Evolutionary conservation across 1,140 invertebrate species (phyloP), one percentile per base, ranked within the genome.

Genomic region (Triops longicaudatus): DNA sequence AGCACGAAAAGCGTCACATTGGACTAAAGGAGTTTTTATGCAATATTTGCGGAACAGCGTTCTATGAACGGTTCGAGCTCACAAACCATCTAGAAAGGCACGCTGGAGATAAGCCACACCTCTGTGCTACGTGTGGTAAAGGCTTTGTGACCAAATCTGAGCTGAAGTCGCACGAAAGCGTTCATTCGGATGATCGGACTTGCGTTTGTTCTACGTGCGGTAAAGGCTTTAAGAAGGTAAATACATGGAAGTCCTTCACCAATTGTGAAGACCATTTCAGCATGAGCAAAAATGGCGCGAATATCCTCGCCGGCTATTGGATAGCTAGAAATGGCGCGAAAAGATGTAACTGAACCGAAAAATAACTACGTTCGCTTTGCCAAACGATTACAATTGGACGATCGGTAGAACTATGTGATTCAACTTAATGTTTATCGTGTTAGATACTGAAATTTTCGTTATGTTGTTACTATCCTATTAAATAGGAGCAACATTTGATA

Each of bases 101-200:
- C 79, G 93, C 91, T 76, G 91, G 93, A 81, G 92, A 94, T 79
- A 94, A 94, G 81, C 93, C 93, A 1, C 92, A 95, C 80, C 86
- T 87, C 11, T 95, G 93, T 82, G 84, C 82, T 17, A 89, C 91
- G 80, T 96, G 93, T 83, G 91, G 92, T 0, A 87, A 92, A 79
- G 88, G 91, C 7, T 95, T 95, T 75, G 78, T 78, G 3, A 78
- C 50, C 10, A 63, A 63, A 63, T 63, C 50, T 10, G 50, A 63
- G 50, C 50, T 63, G n/a, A 79, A 22, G 43, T 80, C n/a, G 73
- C 78, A 72, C 26, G 75, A 63, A 31, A 72, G 63, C 31, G 75
- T 76, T 2, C 42, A 76, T 31, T 37, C 43, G n/a, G 63, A 50
- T 42, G 75, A 76, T n/a, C 28, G 63, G n/a, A 72, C 22, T 22